These are phyloP conservation scores for Heliconius hermathena DNA, from an alignment of 1,140 invertebrate species.

Conservation along the genomic window DNA sequence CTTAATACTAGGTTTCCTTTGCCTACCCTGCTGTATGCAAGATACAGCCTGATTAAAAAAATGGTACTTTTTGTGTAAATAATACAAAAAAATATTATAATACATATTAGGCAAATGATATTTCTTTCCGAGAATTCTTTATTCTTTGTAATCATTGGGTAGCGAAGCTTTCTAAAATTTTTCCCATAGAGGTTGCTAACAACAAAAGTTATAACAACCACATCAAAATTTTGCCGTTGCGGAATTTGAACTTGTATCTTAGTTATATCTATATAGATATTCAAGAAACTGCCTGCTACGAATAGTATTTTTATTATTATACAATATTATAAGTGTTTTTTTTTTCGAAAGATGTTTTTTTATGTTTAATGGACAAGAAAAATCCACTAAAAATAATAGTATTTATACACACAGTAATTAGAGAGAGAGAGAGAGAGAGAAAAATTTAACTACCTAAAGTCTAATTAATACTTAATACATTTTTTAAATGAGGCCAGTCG, in stretches of 20 bases:
- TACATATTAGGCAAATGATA: neutral
- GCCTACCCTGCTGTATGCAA: too few relatives aligned
- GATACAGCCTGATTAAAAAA: too few relatives aligned
- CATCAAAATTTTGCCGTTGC: neutral
- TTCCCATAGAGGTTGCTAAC: neutral
- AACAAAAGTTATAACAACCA: constrained; percentile 11
- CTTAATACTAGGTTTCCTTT: too few relatives aligned
- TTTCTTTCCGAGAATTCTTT: neutral
- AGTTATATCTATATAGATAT: neutral
- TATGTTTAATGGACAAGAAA: too few relatives aligned
- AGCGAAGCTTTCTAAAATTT: neutral
- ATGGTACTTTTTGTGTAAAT: neutral
- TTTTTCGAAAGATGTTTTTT: too few relatives aligned
- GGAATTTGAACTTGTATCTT: neutral
- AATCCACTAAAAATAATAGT: too few relatives aligned
- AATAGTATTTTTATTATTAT: neutral
- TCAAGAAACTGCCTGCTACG: neutral
- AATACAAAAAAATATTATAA: neutral
- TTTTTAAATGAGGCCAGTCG: too few relatives aligned
- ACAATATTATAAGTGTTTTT: neutral
- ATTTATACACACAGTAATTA: too few relatives aligned
- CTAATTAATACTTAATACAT: too few relatives aligned
- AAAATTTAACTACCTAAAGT: too few relatives aligned
- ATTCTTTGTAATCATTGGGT: neutral
- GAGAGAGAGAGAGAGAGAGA: too few relatives aligned